Evolutionary conservation across 2,797 vertebrate species (phyloP).

Genomic region (Anabacerthia variegaticeps): DNA sequence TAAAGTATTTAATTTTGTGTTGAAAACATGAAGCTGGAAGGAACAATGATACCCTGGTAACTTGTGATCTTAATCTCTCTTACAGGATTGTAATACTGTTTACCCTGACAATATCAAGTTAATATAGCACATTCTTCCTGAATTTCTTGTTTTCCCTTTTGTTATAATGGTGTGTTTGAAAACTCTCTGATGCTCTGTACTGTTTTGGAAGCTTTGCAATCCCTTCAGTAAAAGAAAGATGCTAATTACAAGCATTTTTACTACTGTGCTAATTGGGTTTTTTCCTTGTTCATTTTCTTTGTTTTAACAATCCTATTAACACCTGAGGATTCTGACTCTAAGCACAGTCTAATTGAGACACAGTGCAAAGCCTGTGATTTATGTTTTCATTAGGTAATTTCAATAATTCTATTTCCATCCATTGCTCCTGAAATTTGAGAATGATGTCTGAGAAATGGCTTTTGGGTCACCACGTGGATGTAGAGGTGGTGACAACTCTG

Average conservation of each 20-base stretch:
- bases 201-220: background rate
- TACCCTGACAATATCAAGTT: constrained; percentile 28
- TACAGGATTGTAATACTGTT: constrained; percentile 18
- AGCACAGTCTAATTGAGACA: background rate
- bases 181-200: background rate
- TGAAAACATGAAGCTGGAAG: constrained; percentile 35
- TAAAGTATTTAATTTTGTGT: background rate
- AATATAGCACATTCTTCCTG: background rate
- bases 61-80: constrained; percentile 29
- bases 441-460: background rate
- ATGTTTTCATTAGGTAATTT: constrained; percentile 18
- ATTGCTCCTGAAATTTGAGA: background rate
- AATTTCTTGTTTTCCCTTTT: constrained; percentile 24
- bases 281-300: background rate
- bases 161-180: background rate
- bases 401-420: background rate
- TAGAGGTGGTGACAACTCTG: background rate
- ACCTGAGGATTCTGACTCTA: background rate
- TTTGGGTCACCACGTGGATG: background rate
- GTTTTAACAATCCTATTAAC: background rate
- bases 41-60: constrained; percentile 48
- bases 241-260: background rate
- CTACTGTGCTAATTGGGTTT: background rate
- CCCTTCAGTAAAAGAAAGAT: background rate
- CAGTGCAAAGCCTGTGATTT: background rate